Base-by-base conservation (phyloP, 30 jellyfish, hydroid and myxozoan genomes). In the Mastigias papua region DNA sequence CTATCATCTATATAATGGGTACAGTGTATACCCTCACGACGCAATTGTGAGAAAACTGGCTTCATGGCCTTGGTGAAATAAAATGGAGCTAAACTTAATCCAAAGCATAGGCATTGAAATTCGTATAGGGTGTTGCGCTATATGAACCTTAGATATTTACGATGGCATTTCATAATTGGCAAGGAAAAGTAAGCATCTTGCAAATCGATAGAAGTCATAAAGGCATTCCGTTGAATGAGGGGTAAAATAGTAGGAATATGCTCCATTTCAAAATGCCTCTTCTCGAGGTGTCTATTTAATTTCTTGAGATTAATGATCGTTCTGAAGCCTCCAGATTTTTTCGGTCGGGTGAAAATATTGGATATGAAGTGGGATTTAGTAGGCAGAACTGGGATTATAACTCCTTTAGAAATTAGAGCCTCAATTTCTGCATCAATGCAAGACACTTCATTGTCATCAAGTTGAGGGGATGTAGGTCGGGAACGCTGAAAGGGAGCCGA, bases 41-140 rank as follows among this genome's bases (percentile, higher is more conserved):
- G 7, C 23, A 68, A 8, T 32, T 61, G 73, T 8, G 73, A 61
- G 21, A 5, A 61, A n/a, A n/a, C 21, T 6, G 73, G 73, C n/a
- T 61, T 68, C 51, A 68, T 26, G 21, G 28, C 80, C 28, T 68
- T 68, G 13, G 80, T 68, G n/a, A 68, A 68, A 15, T 68, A 68
- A 68, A 22, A 68, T 10, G 80, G 80, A 8, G 80, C 80, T 26
- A 31, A 32, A 31, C 80, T 22, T 7, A 68, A 31, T 15, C 80
- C 80, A 22, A 31, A 32, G 57, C 80, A 26, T 16, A 68, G 57
- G n/a, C n/a, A n/a, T n/a, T n/a, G n/a, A n/a, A n/a, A n/a, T n/a
- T n/a, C n/a, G n/a, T n/a, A n/a, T n/a, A 68, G 23, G 6, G 8
- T 9, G 54, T 26, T 31, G 10, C 22, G 8, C 80, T 57, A 68